Evolutionary conservation across 2,797 vertebrate genomes (phyloP).

Genomic region (Danio kyathit): DNA sequence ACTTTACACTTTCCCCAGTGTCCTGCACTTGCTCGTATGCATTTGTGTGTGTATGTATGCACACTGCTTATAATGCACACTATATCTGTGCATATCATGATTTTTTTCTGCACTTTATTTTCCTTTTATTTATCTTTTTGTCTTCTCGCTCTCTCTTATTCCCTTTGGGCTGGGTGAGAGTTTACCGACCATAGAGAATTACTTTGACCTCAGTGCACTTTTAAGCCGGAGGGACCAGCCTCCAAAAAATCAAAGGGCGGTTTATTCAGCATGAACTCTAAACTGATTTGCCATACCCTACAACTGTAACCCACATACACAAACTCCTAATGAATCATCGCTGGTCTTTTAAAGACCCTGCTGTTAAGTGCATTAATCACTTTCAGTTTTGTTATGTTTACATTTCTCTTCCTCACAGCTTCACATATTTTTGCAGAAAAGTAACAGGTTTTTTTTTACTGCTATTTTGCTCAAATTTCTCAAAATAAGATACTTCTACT

Average conservation of each 20-base stretch:
- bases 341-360: conserved; percentile 8
- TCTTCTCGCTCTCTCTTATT: background rate
- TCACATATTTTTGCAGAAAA: background rate
- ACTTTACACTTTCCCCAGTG: conserved; percentile 63
- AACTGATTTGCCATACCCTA: conserved; percentile 46
- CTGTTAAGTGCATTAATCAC: background rate
- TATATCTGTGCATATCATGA: background rate
- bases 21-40: conserved; percentile 54
- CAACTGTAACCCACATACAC: conserved; percentile 35
- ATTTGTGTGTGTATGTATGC: conserved; percentile 19
- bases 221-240: conserved; percentile 56
- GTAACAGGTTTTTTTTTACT: too few relatives aligned
- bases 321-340: conserved; percentile 27
- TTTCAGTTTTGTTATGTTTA: background rate
- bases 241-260: conserved; percentile 30
- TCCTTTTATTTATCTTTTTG: background rate
- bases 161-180: conserved; percentile 44
- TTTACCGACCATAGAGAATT: conserved; percentile 61
- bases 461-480: background rate
- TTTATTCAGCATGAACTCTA: conserved; percentile 46
- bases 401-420: background rate
- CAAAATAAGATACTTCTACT: too few relatives aligned
- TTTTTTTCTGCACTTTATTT: background rate
- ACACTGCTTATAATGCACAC: conserved; percentile 36
- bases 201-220: conserved; percentile 66